Evolutionary conservation across 30 jellyfish, hydroid and myxozoan species (phyloP).

Genomic region (Hydractinia echinata): DNA sequence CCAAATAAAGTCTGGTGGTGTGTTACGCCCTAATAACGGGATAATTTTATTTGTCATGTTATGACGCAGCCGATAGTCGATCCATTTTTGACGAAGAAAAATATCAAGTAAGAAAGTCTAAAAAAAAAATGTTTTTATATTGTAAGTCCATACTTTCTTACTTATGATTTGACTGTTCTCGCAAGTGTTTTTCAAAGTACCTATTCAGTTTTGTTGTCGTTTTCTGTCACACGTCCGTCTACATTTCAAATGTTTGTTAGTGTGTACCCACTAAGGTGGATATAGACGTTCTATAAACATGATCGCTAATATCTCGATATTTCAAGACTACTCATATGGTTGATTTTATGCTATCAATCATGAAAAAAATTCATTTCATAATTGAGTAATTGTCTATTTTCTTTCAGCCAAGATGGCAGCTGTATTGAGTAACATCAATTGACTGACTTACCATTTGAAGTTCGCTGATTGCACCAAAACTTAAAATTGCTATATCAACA

Average conservation of each 20-base stretch:
- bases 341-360: neutral
- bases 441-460: conserved; percentile 65
- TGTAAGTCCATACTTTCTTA: neutral
- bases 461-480: conserved; percentile 86
- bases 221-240: no score
- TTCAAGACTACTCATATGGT: neutral
- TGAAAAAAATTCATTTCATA: neutral
- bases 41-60: conserved; percentile 30
- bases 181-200: no score
- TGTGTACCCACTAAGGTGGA: no score
- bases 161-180: neutral
- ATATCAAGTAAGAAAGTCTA: conserved; percentile 69
- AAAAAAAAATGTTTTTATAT: neutral
- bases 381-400: neutral
- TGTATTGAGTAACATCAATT: neutral
- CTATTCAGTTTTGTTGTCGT: no score
- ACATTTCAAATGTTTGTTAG: no score
- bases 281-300: neutral
- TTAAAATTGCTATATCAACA: conserved; percentile 63
- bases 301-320: neutral
- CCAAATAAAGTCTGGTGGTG: conserved; percentile 87
- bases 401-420: neutral
- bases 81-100: conserved; percentile 89
- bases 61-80: conserved; percentile 66
- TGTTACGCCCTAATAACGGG: conserved; percentile 59